Evolutionary conservation across 2,113 vertebrate species (phyloP).

Genomic region (Cavia aperea): DNA sequence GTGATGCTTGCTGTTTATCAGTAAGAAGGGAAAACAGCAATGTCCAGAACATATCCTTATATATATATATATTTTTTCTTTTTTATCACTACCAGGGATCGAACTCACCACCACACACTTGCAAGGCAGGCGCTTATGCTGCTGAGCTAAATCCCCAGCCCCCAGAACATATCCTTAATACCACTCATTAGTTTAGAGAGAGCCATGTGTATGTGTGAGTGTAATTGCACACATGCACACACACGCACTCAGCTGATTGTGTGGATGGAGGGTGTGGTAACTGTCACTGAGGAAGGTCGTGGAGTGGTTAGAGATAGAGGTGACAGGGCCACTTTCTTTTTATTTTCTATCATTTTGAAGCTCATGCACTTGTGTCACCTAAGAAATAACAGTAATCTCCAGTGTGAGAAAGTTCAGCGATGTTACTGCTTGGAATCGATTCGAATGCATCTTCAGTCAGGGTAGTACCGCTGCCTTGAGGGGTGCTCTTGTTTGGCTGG

Average conservation of each 20-base stretch:
- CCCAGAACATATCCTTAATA: background rate
- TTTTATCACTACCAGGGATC: no score
- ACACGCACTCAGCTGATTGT: background rate
- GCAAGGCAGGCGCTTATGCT: no score
- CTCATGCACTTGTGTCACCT: background rate
- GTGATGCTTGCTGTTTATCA: background rate
- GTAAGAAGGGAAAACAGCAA: background rate
- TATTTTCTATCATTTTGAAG: conserved; percentile 1
- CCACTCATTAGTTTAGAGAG: background rate
- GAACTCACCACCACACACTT: no score
- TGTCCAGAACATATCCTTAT: background rate
- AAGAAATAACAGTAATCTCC: background rate
- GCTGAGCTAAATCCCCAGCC: no score
- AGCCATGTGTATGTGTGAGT: background rate
- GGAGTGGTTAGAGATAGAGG: background rate
- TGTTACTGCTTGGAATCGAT: conserved; percentile 20
- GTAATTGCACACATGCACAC: fast-evolving
- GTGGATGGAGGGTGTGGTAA: background rate
- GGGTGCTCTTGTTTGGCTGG: background rate
- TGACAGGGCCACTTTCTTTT: background rate
- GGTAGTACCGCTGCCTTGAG: background rate
- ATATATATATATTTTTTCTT: no score
- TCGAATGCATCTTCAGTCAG: background rate
- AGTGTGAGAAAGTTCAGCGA: background rate
- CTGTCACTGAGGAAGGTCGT: background rate